Evolutionary conservation across 1,140 invertebrate genomes (phyloP).

Genomic region (Papilio xuthus): DNA sequence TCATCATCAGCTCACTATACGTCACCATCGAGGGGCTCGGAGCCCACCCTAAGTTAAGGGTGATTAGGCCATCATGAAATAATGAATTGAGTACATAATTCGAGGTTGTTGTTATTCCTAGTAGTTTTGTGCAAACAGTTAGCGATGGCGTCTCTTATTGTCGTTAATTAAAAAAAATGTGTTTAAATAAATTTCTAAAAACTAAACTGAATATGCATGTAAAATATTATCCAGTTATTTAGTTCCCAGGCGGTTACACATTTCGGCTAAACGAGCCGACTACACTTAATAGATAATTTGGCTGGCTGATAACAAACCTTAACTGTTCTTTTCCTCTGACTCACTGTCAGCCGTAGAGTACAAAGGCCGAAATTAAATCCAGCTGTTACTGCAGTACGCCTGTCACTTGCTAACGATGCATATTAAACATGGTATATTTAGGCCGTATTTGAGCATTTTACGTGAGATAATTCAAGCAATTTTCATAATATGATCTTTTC

Average conservation of each 20-base stretch:
- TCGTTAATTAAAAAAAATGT: too few relatives aligned
- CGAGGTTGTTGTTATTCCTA: too few relatives aligned
- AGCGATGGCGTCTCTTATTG: too few relatives aligned
- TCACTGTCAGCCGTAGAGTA: slow-evolving; percentile 55
- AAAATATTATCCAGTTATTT: background rate
- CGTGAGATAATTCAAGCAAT: background rate
- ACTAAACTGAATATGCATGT: background rate
- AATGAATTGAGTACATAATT: background rate
- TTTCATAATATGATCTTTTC: background rate
- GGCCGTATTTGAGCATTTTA: background rate
- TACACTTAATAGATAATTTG: slow-evolving; percentile 54
- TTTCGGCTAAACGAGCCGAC: slow-evolving; percentile 30
- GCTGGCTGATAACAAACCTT: slow-evolving; percentile 61
- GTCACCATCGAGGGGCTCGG: too few relatives aligned
- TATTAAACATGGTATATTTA: slow-evolving; percentile 40
- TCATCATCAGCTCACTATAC: too few relatives aligned
- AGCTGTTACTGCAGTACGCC: slow-evolving; percentile 60
- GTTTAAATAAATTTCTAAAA: background rate
- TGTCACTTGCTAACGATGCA: slow-evolving; percentile 34
- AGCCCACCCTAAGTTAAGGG: too few relatives aligned
- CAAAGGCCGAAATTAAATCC: slow-evolving; percentile 61
- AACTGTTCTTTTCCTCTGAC: slow-evolving; percentile 68
- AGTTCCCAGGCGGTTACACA: slow-evolving; percentile 18
- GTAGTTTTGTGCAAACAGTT: too few relatives aligned
- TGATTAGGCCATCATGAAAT: too few relatives aligned